Percentiles rank a stretch among this genome's conserved stretches.
phyloP scores from a whole-genome alignment of 2,888 invertebrate species.

The Platycheirus rosarum region DNA sequence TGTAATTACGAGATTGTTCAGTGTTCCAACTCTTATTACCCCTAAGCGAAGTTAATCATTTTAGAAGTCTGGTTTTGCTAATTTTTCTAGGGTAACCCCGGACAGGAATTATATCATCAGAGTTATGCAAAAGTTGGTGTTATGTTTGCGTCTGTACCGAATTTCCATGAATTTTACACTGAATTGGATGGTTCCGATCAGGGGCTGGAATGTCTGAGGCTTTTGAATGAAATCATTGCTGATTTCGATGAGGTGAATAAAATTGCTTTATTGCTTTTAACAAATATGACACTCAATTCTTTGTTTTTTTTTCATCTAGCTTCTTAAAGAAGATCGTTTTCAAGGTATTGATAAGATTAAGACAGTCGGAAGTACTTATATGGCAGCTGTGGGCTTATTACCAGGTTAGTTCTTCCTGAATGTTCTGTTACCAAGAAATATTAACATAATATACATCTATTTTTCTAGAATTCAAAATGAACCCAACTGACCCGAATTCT shows the following conservation, averaged over 20 bases:
- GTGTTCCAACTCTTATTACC: constrained; percentile 72
- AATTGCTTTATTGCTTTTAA: constrained; percentile 65
- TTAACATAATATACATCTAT: constrained; percentile 78
- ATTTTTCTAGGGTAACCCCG: constrained; percentile 84
- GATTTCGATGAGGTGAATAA: constrained; percentile 93
- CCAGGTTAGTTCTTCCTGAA: constrained; percentile 85
- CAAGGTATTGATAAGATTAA: constrained; percentile 95
- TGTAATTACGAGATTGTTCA: constrained; percentile 65
- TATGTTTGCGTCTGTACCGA: constrained; percentile 95
- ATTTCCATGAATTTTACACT: constrained; percentile 97
- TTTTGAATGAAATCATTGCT: constrained; percentile 95
- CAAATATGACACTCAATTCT: too few species aligned
- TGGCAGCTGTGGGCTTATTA: constrained; percentile 95
- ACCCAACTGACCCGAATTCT: constrained; percentile 84
- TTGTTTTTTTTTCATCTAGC: too few species aligned
- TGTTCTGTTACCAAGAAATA: constrained; percentile 75
- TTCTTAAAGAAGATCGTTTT: constrained; percentile 93
- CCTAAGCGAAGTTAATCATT: constrained; percentile 77
- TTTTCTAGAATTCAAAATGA: constrained; percentile 81
- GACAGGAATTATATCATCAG: constrained; percentile 95
- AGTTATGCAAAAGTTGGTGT: constrained; percentile 95
- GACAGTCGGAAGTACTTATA: constrained; percentile 96
- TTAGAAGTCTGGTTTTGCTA: constrained; percentile 77
- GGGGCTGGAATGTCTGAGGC: constrained; percentile 93
- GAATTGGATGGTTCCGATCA: constrained; percentile 96